Conservation (phyloP, 2,797 vertebrate genomes). For the Pterois miles region DNA sequence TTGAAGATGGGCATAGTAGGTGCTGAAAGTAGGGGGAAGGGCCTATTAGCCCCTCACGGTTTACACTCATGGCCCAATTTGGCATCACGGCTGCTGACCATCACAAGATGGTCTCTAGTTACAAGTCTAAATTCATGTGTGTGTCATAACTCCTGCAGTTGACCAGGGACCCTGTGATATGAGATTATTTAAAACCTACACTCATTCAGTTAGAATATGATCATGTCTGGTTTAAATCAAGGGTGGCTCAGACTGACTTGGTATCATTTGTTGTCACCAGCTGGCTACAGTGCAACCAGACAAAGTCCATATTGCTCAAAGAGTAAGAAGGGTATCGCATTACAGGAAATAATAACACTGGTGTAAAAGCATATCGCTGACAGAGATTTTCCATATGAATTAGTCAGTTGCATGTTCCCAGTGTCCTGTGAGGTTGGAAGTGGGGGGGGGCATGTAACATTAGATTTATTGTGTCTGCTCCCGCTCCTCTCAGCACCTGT, state of each 20-base stretch:
- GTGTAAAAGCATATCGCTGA: slow-evolving; percentile 68
- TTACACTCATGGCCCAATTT: not conserved
- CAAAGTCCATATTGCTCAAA: slow-evolving; percentile 42
- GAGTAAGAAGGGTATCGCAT: slow-evolving; percentile 42
- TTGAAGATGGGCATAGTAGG: not conserved
- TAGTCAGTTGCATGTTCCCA: slow-evolving; percentile 41
- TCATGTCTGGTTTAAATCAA: slow-evolving; percentile 40
- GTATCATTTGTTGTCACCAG: slow-evolving; percentile 47
- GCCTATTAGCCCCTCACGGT: not conserved
- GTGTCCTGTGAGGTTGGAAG: slow-evolving; percentile 30
- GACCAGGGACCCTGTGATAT: slow-evolving; percentile 20
- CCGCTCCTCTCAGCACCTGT: slow-evolving; percentile 73
- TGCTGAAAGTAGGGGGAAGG: not conserved
- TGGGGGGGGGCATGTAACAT: slow-evolving; percentile 61
- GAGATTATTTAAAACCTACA: slow-evolving; percentile 49
- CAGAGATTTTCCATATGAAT: slow-evolving; percentile 70
- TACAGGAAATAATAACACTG: slow-evolving; percentile 66
- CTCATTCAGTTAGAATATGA: slow-evolving; percentile 34
- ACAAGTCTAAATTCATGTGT: slow-evolving; percentile 30
- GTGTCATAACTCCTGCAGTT: slow-evolving; percentile 41
- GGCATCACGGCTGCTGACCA: not conserved
- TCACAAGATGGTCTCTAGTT: not conserved
- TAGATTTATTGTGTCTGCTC: slow-evolving; percentile 79
- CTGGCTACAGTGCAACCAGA: slow-evolving; percentile 34
- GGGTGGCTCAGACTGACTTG: slow-evolving; percentile 18